These are phyloP conservation scores for Carcharodon carcharias DNA, from an alignment of 2,797 vertebrate genomes.

Conservation along the genomic window DNA sequence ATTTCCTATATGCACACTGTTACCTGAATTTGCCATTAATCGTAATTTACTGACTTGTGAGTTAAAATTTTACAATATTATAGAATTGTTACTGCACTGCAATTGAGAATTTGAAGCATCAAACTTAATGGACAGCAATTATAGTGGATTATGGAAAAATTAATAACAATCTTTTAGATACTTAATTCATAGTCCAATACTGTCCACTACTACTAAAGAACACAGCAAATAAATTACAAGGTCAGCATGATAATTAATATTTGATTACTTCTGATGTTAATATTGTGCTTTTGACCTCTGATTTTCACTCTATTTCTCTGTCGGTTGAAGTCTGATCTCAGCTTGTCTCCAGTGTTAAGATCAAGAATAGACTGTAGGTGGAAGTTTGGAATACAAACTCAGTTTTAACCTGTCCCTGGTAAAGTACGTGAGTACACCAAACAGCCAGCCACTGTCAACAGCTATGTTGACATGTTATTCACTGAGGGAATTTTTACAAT, in stretches of 20 bases:
- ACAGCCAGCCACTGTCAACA: not conserved
- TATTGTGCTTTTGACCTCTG: not conserved
- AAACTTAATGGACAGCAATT: not conserved
- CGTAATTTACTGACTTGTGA: not conserved
- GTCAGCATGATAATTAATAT: not conserved
- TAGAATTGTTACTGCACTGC: not conserved
- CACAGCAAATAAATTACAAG: not conserved
- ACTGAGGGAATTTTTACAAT: not conserved
- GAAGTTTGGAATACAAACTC: not conserved
- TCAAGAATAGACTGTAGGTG: not conserved
- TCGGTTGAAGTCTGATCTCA: not conserved
- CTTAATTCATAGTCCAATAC: not conserved
- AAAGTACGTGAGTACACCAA: not conserved
- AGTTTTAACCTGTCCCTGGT: not conserved
- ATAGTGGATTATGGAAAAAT: not conserved
- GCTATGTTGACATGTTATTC: not conserved
- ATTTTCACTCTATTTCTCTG: not conserved
- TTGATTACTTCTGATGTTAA: not conserved
- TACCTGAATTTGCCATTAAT: not conserved
- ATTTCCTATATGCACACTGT: not conserved
- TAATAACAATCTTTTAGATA: not conserved
- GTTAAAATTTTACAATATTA: constrained; percentile 39
- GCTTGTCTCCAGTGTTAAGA: not conserved
- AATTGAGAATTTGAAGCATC: not conserved
- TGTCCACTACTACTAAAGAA: not conserved